Base-by-base conservation (phyloP, 2,888 invertebrate species). In the Oscheius sp. region DNA sequence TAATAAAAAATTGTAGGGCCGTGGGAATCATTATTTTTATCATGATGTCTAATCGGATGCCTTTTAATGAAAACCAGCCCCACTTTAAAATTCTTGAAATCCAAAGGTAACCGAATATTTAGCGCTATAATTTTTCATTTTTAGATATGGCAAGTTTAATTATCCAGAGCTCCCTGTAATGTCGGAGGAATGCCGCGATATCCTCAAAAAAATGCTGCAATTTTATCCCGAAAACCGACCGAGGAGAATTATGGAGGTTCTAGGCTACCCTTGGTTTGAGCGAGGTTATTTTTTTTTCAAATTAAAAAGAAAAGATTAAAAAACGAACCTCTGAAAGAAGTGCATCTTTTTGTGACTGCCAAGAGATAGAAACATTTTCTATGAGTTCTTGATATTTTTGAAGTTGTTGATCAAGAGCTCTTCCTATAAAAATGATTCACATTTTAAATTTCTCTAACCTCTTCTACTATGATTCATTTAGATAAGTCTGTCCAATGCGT, bases 1-100 rank as follows among this genome's bases (percentile, higher is more conserved):
- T 16, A 46, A 56, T 6, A n/a, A 25, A 1, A 16, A n/a, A n/a
- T 25, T 59, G 61, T 76, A 80, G 84, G 84, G 89, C 90, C 1
- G 82, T 90, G 21, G 90, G 90, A 1, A 90, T 90, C n/a, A 89
- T 90, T 69, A 81, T 89, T 27, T 90, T 89, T 80, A 89, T 90
- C 41, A 88, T 90, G 79, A 86, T 89, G 64, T 90, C 90, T 0
- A 89, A 90, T 53, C 87, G 88, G 71, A 90, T 90, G 90, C 90
- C 90, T 0, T 90, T 89, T 77, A 89, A 89, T 77, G 90, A 90
- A 77, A 88, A 88, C 58, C 87, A 88, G 75, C 89, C 89, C 45
- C 81, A 79, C 56, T 46, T 66, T 25, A 66, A 76, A 46, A 86
- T 86, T 53, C 78, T 85, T 63, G 80, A 86, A 21, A 59, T 75